Conservation (phyloP, 2,113 vertebrate species). For the Chlorocebus sabaeus region DNA sequence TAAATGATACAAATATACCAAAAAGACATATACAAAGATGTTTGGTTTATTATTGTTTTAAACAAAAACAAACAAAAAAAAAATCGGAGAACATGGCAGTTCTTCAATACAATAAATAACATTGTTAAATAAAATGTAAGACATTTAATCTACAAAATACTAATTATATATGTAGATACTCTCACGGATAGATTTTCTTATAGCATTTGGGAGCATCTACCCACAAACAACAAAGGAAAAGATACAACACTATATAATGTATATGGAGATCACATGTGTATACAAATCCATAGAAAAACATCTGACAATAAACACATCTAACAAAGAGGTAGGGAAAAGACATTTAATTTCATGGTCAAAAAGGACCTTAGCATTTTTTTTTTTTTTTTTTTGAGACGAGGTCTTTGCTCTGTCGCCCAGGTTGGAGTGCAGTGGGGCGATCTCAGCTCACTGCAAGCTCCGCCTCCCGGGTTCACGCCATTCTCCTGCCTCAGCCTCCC, state of each 20-base stretch:
- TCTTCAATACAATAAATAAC: not conserved
- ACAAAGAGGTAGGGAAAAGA: not conserved
- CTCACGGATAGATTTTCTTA: not conserved
- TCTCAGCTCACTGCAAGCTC: no score
- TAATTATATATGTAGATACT: not conserved
- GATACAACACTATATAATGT: not conserved
- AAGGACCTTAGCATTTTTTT: not conserved
- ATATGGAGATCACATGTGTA: not conserved
- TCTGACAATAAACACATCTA: not conserved
- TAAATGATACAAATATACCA: not conserved
- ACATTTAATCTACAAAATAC: not conserved
- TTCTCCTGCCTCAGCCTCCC: no score
- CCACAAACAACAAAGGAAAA: not conserved
- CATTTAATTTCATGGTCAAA: not conserved
- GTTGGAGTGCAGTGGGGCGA: no score
- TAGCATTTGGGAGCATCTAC: not conserved
- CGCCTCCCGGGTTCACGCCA: no score
- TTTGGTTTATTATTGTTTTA: not conserved
- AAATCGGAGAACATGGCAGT: no score
- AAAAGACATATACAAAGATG: not conserved
- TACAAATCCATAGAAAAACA: not conserved
- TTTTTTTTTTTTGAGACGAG: no score
- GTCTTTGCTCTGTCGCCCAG: no score
- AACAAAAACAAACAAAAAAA: not conserved
- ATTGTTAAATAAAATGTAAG: not conserved